Base-by-base conservation (phyloP, 2,113 vertebrate genomes). In the Heterotis niloticus region DNA sequence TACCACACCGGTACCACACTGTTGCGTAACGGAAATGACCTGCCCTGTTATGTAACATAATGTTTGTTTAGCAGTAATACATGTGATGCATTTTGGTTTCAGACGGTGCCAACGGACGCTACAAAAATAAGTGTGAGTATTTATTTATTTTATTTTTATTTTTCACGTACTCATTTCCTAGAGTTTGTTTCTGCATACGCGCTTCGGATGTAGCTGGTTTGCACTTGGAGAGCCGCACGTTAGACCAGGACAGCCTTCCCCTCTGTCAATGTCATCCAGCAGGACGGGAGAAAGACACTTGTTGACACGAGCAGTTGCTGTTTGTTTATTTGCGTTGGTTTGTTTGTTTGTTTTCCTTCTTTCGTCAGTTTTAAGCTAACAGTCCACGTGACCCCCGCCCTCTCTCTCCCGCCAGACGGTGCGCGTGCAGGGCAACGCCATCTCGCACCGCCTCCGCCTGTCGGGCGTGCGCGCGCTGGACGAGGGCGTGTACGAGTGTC, bases 51-150 rank as follows among this genome's bases (percentile, higher is more conserved):
- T 7, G 34, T 44, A 44, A 44, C 7, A 7, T 7, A 44, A 44
- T 44, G 34, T 29, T n/a, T n/a, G 5, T n/a, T 18, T 67, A 26
- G 28, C 18, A 26, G 26, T 72, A 65, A 78, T 59, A 44, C 54
- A 29, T 83, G 14, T 70, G 54, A n/a, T 76, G 68, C 78, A 57
- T 89, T 90, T 77, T 87, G 59, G 75, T 90, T 93, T 69, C 86
- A 98, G 96, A 93, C 92, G 79, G 84, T 78, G 81, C 78, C 91
- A 59, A 95, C 92, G 87, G 96, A 96, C 82, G 96, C 95, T 80
- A 96, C 95, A 60, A 98, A 98, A 91, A 98, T 98, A 89, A 98
- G 96, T n/a, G 96, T 98, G 94, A 98, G 96, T 97, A 84, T 88
- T 16, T 67, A 73, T 69, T 77, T 10, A 70, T 71, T 71, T 51